A percentile compares a stretch with the other conserved stretches of the same genome.
phyloP scores from a whole-genome alignment of 35 echinoderm and acorn worm genomes.

The Stichopus chloronotus region DNA sequence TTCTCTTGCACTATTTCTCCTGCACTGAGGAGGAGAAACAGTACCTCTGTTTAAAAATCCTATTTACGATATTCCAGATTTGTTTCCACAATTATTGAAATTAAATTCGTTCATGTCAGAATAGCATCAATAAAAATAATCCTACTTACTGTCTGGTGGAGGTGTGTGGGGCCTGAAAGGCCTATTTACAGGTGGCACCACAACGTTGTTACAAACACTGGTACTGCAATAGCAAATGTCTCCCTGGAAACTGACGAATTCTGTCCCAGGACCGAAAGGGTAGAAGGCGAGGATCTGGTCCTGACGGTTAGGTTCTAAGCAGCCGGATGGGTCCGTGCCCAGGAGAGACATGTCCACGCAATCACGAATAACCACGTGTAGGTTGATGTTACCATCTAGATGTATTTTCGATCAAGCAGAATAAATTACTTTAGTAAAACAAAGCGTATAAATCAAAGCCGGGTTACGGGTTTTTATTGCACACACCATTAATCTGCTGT shows the following conservation, averaged over 20 bases:
- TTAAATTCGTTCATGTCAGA: too few relatives aligned
- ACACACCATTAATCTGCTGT: too few relatives aligned
- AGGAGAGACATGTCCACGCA: not conserved
- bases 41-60: too few relatives aligned
- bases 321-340: not conserved
- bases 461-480: too few relatives aligned
- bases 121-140: too few relatives aligned
- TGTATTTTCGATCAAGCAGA: not conserved
- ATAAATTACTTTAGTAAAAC: not conserved
- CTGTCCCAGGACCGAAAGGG: not conserved
- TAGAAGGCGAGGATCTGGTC: not conserved
- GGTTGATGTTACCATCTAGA: not conserved
- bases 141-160: conserved; percentile 3
- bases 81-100: too few relatives aligned
- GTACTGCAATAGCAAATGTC: not conserved
- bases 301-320: not conserved
- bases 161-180: not conserved
- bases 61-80: too few relatives aligned
- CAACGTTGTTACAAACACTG: not conserved
- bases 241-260: not conserved
- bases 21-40: too few relatives aligned
- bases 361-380: not conserved
- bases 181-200: not conserved
- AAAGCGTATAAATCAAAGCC: too few relatives aligned
- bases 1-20: too few relatives aligned